These are phyloP conservation scores for Phrynocephalus guinanensis DNA, from an alignment of 2,797 vertebrate genomes.

Conservation along the genomic window DNA sequence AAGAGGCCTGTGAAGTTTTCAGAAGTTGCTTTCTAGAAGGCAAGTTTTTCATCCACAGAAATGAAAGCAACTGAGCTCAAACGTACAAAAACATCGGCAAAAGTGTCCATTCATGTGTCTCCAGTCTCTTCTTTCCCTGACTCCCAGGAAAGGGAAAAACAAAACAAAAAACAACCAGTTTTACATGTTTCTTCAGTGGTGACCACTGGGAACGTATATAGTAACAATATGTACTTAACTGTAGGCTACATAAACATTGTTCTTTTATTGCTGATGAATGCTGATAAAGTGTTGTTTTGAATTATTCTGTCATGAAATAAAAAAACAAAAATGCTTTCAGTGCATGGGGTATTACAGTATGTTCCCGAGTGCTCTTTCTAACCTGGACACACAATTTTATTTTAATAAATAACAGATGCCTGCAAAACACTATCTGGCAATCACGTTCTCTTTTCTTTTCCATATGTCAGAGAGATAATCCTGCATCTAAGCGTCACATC, in stretches of 20 bases:
- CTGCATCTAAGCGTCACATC: not conserved
- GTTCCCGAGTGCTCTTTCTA: slow-evolving; percentile 13
- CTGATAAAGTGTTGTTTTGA: slow-evolving; percentile 28
- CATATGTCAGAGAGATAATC: not conserved
- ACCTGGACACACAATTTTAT: slow-evolving; percentile 23
- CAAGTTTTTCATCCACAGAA: not conserved
- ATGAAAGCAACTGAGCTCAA: not conserved
- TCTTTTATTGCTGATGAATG: slow-evolving; percentile 11
- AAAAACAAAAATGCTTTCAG: not conserved
- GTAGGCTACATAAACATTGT: slow-evolving; percentile 24
- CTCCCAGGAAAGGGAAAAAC: not conserved
- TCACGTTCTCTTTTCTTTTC: too few species aligned
- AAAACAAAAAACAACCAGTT: not conserved
- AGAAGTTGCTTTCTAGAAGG: not conserved
- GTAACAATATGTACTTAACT: slow-evolving; percentile 19
- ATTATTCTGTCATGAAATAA: slow-evolving; percentile 15
- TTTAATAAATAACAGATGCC: slow-evolving; percentile 23
- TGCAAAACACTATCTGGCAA: slow-evolving; percentile 27
- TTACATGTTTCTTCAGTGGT: slow-evolving; percentile 9
- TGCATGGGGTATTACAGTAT: not conserved
- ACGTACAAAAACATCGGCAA: not conserved
- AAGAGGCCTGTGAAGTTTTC: not conserved
- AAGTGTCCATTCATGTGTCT: not conserved
- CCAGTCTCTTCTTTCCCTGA: slow-evolving; percentile 1
- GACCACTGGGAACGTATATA: slow-evolving; percentile 14